phyloP scores from a whole-genome alignment of 2,888 invertebrate species.

The Nebria salina region DNA sequence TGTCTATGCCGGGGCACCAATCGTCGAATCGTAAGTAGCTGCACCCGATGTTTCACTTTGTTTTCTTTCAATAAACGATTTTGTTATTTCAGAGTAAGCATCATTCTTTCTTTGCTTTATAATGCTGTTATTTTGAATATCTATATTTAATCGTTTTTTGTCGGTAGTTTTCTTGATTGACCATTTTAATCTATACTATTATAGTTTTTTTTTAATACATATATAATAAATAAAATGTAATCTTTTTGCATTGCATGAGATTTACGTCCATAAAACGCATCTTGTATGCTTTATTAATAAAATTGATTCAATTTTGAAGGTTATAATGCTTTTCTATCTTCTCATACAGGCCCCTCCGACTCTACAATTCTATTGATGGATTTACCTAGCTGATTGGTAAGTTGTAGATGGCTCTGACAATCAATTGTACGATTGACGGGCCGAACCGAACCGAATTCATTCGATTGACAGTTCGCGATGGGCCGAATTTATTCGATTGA shows the following conservation, averaged over 20 bases:
- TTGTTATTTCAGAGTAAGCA: slow-evolving; percentile 6
- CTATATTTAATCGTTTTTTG: slow-evolving; percentile 15
- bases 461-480: too few species aligned
- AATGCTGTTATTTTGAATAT: slow-evolving; percentile 49
- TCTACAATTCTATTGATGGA: too few species aligned
- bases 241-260: slow-evolving; percentile 40
- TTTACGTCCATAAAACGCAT: slow-evolving; percentile 9
- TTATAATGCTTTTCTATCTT: slow-evolving; percentile 7
- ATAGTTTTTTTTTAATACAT: not conserved
- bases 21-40: slow-evolving; percentile 77
- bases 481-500: too few species aligned
- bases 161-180: slow-evolving; percentile 8
- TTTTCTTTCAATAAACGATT: slow-evolving; percentile 7
- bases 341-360: too few species aligned
- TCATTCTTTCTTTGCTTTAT: slow-evolving; percentile 59
- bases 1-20: slow-evolving; percentile 77
- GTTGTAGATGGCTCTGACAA: too few species aligned
- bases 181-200: not conserved
- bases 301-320: not conserved
- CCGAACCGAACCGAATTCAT: too few species aligned
- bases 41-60: slow-evolving; percentile 50
- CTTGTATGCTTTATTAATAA: slow-evolving; percentile 33
- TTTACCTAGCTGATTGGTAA: too few species aligned
- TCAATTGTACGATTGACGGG: too few species aligned
- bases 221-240: slow-evolving; percentile 18